These are phyloP conservation scores for Pygathrix nemaeus DNA, from an alignment of 2,113 vertebrate species.

Conservation along the genomic window DNA sequence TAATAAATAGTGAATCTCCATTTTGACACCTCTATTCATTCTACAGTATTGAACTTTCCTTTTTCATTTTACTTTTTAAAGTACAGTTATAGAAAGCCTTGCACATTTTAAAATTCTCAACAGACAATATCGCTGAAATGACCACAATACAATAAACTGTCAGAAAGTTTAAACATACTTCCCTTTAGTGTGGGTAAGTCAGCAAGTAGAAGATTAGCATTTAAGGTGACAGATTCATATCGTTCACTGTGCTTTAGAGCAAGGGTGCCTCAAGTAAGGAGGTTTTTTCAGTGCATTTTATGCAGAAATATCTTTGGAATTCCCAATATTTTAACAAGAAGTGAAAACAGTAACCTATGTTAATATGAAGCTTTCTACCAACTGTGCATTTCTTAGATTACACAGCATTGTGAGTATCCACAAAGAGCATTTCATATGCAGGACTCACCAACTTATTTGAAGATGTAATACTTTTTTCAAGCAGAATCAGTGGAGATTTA, in stretches of 20 bases:
- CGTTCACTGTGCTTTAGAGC: not conserved
- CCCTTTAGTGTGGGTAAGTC: not conserved
- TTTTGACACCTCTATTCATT: constrained; percentile 68
- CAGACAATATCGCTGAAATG: constrained; percentile 57
- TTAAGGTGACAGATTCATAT: constrained; percentile 41
- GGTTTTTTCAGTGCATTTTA: not conserved
- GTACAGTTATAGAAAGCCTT: constrained; percentile 52
- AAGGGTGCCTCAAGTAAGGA: not conserved
- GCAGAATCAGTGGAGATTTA: not conserved
- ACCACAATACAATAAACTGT: not conserved
- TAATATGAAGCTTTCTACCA: not conserved
- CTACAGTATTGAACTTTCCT: constrained; percentile 37
- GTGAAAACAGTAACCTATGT: constrained; percentile 6
- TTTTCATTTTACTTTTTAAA: constrained; percentile 65
- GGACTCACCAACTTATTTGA: not conserved
- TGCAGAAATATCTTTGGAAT: constrained; percentile 10
- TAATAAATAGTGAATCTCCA: constrained; percentile 58
- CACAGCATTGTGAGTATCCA: not conserved
- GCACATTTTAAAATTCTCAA: constrained; percentile 43
- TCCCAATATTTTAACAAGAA: constrained; percentile 28
- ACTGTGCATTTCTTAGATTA: not conserved
- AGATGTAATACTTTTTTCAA: not conserved
- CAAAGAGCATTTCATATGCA: not conserved
- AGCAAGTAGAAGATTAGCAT: constrained; percentile 41
- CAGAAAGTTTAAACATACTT: constrained; percentile 4